A percentile compares a stretch with the other conserved stretches of the same genome.
These are phyloP conservation scores for Etheostoma nigrum DNA, from an alignment of 2,797 vertebrate genomes.

Conservation along the genomic window DNA sequence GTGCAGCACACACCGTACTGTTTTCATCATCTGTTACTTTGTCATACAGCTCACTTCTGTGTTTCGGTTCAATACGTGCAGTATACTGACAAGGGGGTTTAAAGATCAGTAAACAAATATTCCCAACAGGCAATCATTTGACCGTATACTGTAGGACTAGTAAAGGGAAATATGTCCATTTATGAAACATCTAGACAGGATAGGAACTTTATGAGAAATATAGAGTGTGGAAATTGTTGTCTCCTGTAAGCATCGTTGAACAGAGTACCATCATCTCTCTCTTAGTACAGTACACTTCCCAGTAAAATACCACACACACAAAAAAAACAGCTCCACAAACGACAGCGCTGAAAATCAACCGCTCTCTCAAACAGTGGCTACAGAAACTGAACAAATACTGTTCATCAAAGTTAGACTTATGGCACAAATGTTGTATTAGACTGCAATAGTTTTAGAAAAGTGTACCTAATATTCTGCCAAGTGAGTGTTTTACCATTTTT, in stretches of 20 bases:
- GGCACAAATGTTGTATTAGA: too few relatives aligned
- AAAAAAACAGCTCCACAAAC: not conserved
- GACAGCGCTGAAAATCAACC: not conserved
- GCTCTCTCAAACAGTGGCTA: not conserved
- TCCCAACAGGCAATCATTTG: not conserved
- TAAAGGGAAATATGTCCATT: not conserved
- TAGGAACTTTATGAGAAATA: not conserved
- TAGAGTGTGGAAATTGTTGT: not conserved
- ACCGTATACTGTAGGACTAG: not conserved
- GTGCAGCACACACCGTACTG: constrained; percentile 15
- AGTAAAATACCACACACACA: not conserved
- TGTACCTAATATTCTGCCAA: too few relatives aligned
- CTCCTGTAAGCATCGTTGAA: not conserved
- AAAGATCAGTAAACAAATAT: constrained; percentile 32
- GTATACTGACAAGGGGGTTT: not conserved
- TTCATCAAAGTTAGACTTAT: not conserved
- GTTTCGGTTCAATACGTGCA: constrained; percentile 39
- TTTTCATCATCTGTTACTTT: constrained; percentile 56
- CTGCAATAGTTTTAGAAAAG: too few relatives aligned
- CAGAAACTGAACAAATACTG: not conserved
- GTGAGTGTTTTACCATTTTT: not conserved
- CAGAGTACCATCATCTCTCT: not conserved
- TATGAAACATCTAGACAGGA: not conserved
- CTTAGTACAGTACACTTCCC: not conserved
- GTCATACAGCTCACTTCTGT: constrained; percentile 24